Base-by-base conservation (phyloP, 2,888 invertebrate species). In the Molorchus minor region DNA sequence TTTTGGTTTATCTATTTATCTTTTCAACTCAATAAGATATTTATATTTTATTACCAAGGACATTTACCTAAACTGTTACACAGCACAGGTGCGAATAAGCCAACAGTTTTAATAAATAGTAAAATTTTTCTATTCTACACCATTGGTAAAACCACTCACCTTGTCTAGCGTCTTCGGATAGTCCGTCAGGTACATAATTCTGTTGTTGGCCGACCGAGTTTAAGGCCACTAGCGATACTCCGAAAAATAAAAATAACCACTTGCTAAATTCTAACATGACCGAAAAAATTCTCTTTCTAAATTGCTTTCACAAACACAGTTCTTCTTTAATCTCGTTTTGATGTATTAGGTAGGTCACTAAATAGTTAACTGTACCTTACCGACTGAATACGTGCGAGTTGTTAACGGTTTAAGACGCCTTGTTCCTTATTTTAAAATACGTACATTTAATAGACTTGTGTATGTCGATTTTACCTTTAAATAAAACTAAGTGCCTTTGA, bases 201-300 rank as follows among this genome's bases (percentile, higher is more conserved):
- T 66, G 73, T 60, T 71, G 69, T 64, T 79, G 78, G 36, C 86
- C 86, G 64, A 82, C 78, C 55, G 85, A 83, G 76, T 85, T 86
- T 77, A 86, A 82, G 76, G 85, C 83, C 71, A 87, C 75, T 47
- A 80, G 69, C 4, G 80, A 78, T 5, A 86, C 82, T 45, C 83
- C 81, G 65, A 84, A 79, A 4, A 82, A 79, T 65, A 86, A 69
- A 79, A 85, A 82, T 67, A 85, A 75, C 86, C 86, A 86, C 74
- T 83, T 81, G 20, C 82, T 81, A 72, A 81, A 79, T 47, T 64
- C 67, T 52, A 79, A 68, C 79, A 80, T 79, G 12, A 15, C 36
- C n/a, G n/a, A n/a, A n/a, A n/a, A 49, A 49, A 64, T 65, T 63
- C 56, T 10, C 57, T 52, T 63, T 58, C 64, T 49, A 51, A 54